Evolutionary conservation across 2,888 invertebrate species (phyloP).

Genomic region (Cryptocheilus praepositus): DNA sequence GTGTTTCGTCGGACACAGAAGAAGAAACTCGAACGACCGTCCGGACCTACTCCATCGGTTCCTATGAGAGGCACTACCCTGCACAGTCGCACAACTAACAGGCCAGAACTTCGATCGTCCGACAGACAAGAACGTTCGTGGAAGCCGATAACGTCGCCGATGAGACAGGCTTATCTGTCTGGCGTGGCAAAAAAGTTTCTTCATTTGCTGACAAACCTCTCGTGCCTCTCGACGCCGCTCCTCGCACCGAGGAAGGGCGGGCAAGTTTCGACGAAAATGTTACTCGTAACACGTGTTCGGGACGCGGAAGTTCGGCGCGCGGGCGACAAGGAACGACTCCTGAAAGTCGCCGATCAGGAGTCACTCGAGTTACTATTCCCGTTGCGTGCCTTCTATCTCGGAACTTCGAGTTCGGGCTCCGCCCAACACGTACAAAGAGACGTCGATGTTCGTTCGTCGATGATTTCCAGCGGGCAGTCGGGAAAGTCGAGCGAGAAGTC

Average conservation of each 20-base stretch:
- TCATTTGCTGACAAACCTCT: constrained; percentile 42
- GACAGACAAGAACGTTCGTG: constrained; percentile 1
- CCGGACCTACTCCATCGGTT: too few species aligned
- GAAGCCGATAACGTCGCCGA: constrained; percentile 10
- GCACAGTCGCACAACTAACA: too few species aligned
- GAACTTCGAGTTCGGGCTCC: constrained; percentile 8
- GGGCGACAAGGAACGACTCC: constrained; percentile 23
- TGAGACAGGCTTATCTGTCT: constrained; percentile 23
- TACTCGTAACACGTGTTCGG: constrained; percentile 3
- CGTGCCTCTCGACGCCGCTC: constrained; percentile 32
- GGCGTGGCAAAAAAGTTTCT: constrained; percentile 46
- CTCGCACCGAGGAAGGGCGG: constrained; percentile 3
- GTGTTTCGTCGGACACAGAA: too few species aligned
- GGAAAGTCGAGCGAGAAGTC: too few species aligned
- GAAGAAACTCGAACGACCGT: too few species aligned
- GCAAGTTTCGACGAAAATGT: constrained; percentile 2
- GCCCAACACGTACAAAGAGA: not conserved
- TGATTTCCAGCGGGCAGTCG: too few species aligned
- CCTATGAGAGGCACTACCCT: too few species aligned
- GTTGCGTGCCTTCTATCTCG: constrained; percentile 11
- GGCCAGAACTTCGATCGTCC: too few species aligned
- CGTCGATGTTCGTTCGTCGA: too few species aligned
- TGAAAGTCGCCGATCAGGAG: constrained; percentile 34
- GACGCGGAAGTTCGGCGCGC: constrained; percentile 29
- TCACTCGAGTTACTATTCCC: constrained; percentile 18